Conservation (phyloP, 2,113 vertebrate species). For the Oriolus oriolus region DNA sequence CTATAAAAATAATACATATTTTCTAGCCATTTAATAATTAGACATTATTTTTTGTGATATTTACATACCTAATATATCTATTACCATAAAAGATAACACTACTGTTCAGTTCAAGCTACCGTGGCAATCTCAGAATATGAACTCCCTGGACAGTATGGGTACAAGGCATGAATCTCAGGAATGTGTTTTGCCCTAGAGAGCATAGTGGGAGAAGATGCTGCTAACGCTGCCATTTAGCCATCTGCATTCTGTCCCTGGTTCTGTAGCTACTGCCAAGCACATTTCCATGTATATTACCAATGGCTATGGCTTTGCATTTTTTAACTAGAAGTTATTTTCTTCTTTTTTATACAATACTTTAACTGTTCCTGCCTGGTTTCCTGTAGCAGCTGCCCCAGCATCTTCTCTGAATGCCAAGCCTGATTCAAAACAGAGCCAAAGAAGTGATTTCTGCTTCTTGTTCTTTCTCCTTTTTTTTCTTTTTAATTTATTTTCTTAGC, state of each 20-base stretch:
- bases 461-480: not conserved
- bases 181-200: not conserved
- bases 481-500: not conserved
- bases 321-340: not conserved
- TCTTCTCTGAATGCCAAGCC: not conserved
- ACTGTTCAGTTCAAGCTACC: not conserved
- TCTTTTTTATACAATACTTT: not conserved
- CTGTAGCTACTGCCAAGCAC: not conserved
- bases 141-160: not conserved
- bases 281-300: slow-evolving; percentile 26
- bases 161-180: not conserved
- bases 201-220: not conserved
- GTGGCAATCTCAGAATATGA: not conserved
- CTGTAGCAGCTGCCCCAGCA: not conserved
- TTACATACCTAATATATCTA: not conserved
- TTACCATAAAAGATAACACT: not conserved
- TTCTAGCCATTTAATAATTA: not conserved
- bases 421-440: not conserved
- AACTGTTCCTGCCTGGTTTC: not conserved
- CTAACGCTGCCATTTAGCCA: not conserved
- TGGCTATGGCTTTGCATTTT: not conserved
- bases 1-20: not conserved
- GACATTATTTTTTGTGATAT: not conserved
- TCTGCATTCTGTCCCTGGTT: not conserved
- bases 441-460: not conserved